A percentile compares a stretch with the other conserved stretches of the same genome.
Evolutionary conservation across 2,113 vertebrate species (phyloP).

Genomic region (Marcusenius ussheri): DNA sequence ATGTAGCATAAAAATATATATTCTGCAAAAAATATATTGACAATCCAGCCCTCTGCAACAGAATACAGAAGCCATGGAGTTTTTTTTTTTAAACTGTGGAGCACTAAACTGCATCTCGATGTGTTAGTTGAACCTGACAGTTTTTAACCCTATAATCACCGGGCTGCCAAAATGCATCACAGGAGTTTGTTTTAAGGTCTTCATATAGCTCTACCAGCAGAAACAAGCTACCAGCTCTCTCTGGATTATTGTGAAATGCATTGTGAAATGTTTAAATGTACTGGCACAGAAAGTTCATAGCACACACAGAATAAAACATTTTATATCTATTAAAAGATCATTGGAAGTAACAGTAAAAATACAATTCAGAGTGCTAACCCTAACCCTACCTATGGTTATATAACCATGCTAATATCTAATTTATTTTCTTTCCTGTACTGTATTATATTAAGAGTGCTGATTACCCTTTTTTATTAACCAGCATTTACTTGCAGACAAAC

Average conservation of each 20-base stretch:
- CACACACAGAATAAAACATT: not conserved
- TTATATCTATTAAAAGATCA: not conserved
- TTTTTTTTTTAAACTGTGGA: not conserved
- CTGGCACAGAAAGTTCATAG: not conserved
- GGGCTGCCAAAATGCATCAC: not conserved
- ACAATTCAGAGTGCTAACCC: not conserved
- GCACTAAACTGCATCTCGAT: not conserved
- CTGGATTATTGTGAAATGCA: not conserved
- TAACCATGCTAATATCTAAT: not conserved
- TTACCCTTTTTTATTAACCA: not conserved
- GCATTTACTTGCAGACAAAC: not conserved
- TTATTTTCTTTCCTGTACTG: not conserved
- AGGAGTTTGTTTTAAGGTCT: not conserved
- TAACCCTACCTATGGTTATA: not conserved
- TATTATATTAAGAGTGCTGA: not conserved
- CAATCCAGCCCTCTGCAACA: not conserved
- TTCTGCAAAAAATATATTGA: not conserved
- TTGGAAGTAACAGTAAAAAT: not conserved
- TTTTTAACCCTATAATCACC: not conserved
- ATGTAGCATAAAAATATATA: not conserved
- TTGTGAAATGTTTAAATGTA: not conserved
- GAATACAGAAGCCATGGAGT: not conserved
- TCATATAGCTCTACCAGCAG: not conserved
- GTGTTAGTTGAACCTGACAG: not conserved
- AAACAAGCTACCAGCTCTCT: not conserved